Conservation (phyloP, 1,140 invertebrate genomes). For the Lordiphosa clarofinis region DNA sequence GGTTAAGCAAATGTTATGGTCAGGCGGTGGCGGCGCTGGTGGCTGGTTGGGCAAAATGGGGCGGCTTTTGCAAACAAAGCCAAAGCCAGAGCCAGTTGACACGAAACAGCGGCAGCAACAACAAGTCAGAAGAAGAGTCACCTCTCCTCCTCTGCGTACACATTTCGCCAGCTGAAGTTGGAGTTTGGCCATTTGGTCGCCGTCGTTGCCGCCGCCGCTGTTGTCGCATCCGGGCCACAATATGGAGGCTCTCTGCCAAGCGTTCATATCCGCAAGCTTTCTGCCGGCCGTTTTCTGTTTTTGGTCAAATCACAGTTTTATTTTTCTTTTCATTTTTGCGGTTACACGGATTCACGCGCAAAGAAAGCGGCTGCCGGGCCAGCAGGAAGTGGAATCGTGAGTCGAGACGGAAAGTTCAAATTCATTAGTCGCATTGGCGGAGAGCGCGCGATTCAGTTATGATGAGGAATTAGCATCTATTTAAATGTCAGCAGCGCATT, state of each 20-base stretch:
- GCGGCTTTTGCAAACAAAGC: slow-evolving; percentile 58
- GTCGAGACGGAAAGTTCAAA: slow-evolving; percentile 43
- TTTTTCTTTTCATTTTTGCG: slow-evolving; percentile 29
- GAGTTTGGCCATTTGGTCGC: slow-evolving; percentile 56
- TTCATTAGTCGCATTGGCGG: slow-evolving; percentile 42
- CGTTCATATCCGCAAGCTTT: slow-evolving; percentile 74
- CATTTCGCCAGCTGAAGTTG: slow-evolving; percentile 45
- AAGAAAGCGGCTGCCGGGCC: slow-evolving; percentile 69
- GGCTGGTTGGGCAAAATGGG: slow-evolving; percentile 46
- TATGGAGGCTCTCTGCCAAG: slow-evolving; percentile 55
- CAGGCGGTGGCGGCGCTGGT: slow-evolving; percentile 19
- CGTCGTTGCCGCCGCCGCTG: slow-evolving; percentile 15
- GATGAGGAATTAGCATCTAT: slow-evolving; percentile 72
- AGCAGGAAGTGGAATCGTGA: slow-evolving; percentile 63
- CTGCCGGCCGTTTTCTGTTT: slow-evolving; percentile 64
- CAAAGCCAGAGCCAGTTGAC: slow-evolving; percentile 55
- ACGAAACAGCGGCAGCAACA: slow-evolving; percentile 52
- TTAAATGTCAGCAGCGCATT: slow-evolving; percentile 66
- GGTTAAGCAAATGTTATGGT: slow-evolving; percentile 68
- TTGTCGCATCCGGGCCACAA: slow-evolving; percentile 67
- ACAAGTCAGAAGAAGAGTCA: slow-evolving; percentile 29
- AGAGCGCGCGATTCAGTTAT: slow-evolving; percentile 42
- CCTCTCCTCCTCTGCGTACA: slow-evolving; percentile 52
- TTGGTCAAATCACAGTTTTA: slow-evolving; percentile 70
- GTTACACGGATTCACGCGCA: slow-evolving; percentile 76